A percentile compares a stretch with the other conserved stretches of the same genome.
phyloP scores from a whole-genome alignment of 1,140 invertebrate species.

The Piezodorus guildinii region DNA sequence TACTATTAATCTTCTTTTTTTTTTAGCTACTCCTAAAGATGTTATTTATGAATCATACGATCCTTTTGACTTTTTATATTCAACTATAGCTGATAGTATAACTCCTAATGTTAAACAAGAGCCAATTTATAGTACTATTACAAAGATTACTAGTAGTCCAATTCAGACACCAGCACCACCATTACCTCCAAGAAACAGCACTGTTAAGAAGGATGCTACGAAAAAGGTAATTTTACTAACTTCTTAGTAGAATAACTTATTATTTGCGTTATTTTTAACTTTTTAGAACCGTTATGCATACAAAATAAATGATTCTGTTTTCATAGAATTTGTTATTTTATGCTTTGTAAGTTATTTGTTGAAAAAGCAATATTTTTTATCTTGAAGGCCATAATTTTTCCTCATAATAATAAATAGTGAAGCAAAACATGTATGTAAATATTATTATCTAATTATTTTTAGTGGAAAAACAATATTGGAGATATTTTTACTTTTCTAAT shows the following conservation, averaged over 20 bases:
- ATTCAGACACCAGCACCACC: conserved; percentile 42
- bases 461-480: too few species aligned
- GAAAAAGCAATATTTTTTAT: too few species aligned
- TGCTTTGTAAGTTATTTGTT: too few species aligned
- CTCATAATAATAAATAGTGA: too few species aligned
- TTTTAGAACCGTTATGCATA: too few species aligned
- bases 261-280: background rate
- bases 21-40: conserved; percentile 36
- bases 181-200: conserved; percentile 36
- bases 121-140: conserved; percentile 62
- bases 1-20: background rate
- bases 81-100: conserved; percentile 40
- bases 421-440: too few species aligned
- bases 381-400: too few species aligned
- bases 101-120: conserved; percentile 43
- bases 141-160: conserved; percentile 41
- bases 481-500: too few species aligned
- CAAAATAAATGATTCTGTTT: too few species aligned
- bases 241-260: background rate
- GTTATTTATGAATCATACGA: conserved; percentile 79
- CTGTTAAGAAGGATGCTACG: background rate
- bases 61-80: conserved; percentile 72
- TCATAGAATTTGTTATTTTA: too few species aligned
- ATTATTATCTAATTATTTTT: too few species aligned
- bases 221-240: conserved; percentile 7